Conservation (phyloP, 1,140 invertebrate species). For the Pinna nobilis region DNA sequence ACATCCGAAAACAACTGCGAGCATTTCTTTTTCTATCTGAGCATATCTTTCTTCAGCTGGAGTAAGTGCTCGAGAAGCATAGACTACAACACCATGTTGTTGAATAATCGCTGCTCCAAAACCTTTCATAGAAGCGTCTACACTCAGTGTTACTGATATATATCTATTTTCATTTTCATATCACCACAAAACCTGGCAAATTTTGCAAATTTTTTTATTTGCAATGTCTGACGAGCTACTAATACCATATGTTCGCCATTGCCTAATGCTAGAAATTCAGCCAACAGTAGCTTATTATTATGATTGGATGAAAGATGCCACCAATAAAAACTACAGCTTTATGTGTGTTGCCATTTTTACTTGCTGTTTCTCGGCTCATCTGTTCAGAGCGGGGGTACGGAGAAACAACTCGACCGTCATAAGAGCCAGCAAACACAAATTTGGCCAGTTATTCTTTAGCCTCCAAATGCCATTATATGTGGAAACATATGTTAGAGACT, state of each 20-base stretch:
- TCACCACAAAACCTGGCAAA: conserved; percentile 17
- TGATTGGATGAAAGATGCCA: too few relatives aligned
- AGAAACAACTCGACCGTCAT: conserved; percentile 1
- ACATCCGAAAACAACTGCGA: conserved; percentile 76
- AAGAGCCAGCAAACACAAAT: neutral
- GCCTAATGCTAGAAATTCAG: neutral
- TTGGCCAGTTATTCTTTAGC: conserved; percentile 6
- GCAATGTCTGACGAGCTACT: neutral
- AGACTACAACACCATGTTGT: conserved; percentile 68
- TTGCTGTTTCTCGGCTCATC: neutral
- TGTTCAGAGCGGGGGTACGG: conserved; percentile 17
- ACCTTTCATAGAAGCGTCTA: conserved; percentile 71
- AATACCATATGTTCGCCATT: neutral
- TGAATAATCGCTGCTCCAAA: conserved; percentile 74
- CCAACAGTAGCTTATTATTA: too few relatives aligned
- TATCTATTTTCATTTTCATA: too few relatives aligned
- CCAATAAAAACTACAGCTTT: conserved; percentile 5
- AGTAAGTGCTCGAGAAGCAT: conserved; percentile 72
- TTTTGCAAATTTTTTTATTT: conserved; percentile 3
- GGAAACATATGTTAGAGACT: conserved; percentile 15
- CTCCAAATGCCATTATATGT: conserved; percentile 11
- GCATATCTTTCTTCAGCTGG: conserved; percentile 59
- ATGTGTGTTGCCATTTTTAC: neutral
- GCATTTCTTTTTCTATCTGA: conserved; percentile 77
- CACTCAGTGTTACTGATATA: too few relatives aligned